Percentiles rank a stretch among this genome's conserved stretches.
phyloP scores from a whole-genome alignment of 1,140 invertebrate species.

The Drosophila seguyi region DNA sequence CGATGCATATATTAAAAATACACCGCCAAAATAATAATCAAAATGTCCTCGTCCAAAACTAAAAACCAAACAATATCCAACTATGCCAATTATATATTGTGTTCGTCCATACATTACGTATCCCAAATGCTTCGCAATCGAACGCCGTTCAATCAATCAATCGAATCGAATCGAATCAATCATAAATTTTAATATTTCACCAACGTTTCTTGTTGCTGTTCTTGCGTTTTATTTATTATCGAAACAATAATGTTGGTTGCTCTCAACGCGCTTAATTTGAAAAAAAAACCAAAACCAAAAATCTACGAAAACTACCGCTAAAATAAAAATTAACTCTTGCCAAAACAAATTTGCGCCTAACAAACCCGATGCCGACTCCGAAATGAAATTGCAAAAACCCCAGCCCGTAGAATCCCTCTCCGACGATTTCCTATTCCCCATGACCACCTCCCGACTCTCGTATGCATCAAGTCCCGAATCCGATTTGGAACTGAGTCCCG shows the following conservation, averaged over 20 bases:
- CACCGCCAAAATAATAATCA: conserved; percentile 66
- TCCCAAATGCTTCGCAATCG: conserved; percentile 73
- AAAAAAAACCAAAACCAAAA: conserved; percentile 14
- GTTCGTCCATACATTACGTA: conserved; percentile 72
- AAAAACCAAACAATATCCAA: conserved; percentile 54
- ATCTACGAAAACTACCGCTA: conserved; percentile 26
- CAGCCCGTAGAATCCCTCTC: conserved; percentile 93
- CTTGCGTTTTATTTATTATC: conserved; percentile 56
- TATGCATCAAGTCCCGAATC: conserved; percentile 98
- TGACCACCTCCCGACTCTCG: conserved; percentile 96
- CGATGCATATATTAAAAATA: conserved; percentile 54
- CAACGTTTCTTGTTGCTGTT: conserved; percentile 79
- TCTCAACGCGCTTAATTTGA: conserved; percentile 55
- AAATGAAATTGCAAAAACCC: conserved; percentile 47
- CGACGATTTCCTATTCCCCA: conserved; percentile 99
- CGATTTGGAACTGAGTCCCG: conserved; percentile 94
- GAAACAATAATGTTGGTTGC: conserved; percentile 62
- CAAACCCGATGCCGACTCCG: conserved; percentile 23
- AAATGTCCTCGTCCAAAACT: conserved; percentile 78
- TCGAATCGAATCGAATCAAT: conserved; percentile 49
- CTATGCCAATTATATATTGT: conserved; percentile 62
- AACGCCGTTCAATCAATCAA: conserved; percentile 54
- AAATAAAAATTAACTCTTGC: conserved; percentile 48
- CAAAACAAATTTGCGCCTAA: conserved; percentile 51
- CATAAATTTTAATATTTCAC: conserved; percentile 68